Conservation (phyloP, 2,113 vertebrate genomes). For the Oryctolagus cuniculus region DNA sequence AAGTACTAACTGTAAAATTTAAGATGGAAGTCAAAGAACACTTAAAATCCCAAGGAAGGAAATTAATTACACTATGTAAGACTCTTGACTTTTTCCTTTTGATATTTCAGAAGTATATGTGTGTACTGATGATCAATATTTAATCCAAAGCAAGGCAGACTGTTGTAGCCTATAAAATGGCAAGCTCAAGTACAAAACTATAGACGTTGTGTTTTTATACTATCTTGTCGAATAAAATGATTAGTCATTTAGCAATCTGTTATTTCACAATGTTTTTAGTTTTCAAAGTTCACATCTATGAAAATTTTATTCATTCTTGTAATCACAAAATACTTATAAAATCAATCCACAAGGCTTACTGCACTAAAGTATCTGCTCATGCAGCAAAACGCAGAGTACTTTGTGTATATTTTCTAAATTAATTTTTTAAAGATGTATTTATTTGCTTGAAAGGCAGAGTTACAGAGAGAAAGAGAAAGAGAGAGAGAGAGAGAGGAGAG, state of each 20-base stretch:
- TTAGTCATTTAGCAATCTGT: not conserved
- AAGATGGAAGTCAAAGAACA: slow-evolving; percentile 58
- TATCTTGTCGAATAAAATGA: not conserved
- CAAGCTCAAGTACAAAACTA: not conserved
- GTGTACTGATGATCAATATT: not conserved
- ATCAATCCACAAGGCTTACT: not conserved
- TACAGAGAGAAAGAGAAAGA: no score
- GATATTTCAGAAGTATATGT: not conserved
- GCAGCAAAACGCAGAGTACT: not conserved
- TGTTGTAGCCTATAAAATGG: not conserved
- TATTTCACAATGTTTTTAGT: not conserved
- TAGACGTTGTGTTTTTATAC: not conserved
- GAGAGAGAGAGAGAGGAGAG: no score
- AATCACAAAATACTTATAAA: slow-evolving; percentile 25
- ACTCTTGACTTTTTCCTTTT: slow-evolving; percentile 40
- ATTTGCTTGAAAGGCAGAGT: no score
- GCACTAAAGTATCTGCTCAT: not conserved
- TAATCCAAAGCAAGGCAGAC: not conserved
- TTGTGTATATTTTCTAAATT: not conserved
- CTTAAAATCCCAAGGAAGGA: slow-evolving; percentile 35
- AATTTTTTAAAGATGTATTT: not conserved
- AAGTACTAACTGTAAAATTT: slow-evolving; percentile 39
- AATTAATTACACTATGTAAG: not conserved
- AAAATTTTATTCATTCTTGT: slow-evolving; percentile 44
- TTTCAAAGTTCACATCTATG: not conserved